A percentile compares a stretch with the other conserved stretches of the same genome.
phyloP scores from a whole-genome alignment of 2,797 vertebrate genomes.

The Myripristis jacobus region DNA sequence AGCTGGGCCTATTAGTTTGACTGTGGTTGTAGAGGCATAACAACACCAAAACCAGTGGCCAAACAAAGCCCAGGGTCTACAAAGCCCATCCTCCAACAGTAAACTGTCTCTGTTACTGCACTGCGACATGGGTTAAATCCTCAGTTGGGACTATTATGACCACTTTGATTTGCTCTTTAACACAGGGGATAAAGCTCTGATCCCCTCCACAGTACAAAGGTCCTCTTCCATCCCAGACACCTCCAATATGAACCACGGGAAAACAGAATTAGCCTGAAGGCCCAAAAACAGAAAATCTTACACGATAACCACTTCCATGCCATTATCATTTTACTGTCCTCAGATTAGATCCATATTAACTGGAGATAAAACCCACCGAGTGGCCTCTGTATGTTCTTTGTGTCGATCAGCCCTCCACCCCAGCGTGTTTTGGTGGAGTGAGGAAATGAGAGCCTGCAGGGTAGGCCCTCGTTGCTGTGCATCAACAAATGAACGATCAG shows the following conservation, averaged over 20 bases:
- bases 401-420: background rate
- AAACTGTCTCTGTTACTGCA: background rate
- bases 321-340: background rate
- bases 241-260: background rate
- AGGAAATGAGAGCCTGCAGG: background rate
- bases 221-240: conserved; percentile 9
- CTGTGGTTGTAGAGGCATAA: conserved; percentile 51
- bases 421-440: background rate
- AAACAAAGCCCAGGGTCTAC: conserved; percentile 6
- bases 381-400: background rate
- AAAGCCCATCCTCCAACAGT: background rate
- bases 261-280: conserved; percentile 4
- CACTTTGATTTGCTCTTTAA: conserved; percentile 15
- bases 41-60: conserved; percentile 23
- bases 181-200: conserved; percentile 4
- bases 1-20: conserved; percentile 57
- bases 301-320: conserved; percentile 52
- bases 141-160: conserved; percentile 3
- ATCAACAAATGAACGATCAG: conserved; percentile 1
- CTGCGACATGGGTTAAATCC: background rate
- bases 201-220: conserved; percentile 6
- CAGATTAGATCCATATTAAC: background rate
- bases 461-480: too few species aligned
- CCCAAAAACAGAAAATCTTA: conserved; percentile 30
- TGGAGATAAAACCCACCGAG: conserved; percentile 1